Base-by-base conservation (phyloP, 2,888 invertebrate species). In the Periphyllus acericola region DNA sequence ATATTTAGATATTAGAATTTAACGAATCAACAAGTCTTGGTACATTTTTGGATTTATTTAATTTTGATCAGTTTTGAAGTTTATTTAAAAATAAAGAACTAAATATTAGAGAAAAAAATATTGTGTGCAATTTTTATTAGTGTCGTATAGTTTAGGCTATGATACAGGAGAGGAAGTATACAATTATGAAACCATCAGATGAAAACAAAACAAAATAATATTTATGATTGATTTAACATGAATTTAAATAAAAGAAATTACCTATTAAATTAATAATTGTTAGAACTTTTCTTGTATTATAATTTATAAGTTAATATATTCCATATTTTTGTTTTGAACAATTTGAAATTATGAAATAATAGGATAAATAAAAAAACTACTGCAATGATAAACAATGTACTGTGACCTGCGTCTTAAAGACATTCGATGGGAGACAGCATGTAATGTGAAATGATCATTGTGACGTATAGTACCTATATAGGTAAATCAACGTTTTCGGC, bases 21-120 rank as follows among this genome's bases (percentile, higher is more conserved):
- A 21, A 52, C 1, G 34, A 60, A 52, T 60, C 74, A 60, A 55
- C 36, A 29, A 74, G 29, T 60, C 29, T 29, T 83, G 29, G 19
- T 21, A 72, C 52, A 55, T 19, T 72, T 55, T 82, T 68, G 68
- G 0, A 55, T 72, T 72, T 74, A 34, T 83, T 68, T 40, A 68
- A 34, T 74, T 55, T 74, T 83, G 72, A 83, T 74, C 34, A 29
- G 25, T 19, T 46, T n/a, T 72, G 19, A 34, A 72, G 46, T 81
- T 9, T 71, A 46, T 32, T 82, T 55, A 21, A n/a, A 55, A 83
- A 83, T 74, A 82, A 82, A 72, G 25, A 55, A 55, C 32, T 29
- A 25, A n/a, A 71, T 71, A 29, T 14, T 29, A 71, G n/a, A 29
- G 9, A 9, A 17, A n/a, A 60, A 68, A 29, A 32, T 32, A 32